Evolutionary conservation across 2,113 vertebrate species (phyloP).

Genomic region (Sterrhoptilus dennistouni): DNA sequence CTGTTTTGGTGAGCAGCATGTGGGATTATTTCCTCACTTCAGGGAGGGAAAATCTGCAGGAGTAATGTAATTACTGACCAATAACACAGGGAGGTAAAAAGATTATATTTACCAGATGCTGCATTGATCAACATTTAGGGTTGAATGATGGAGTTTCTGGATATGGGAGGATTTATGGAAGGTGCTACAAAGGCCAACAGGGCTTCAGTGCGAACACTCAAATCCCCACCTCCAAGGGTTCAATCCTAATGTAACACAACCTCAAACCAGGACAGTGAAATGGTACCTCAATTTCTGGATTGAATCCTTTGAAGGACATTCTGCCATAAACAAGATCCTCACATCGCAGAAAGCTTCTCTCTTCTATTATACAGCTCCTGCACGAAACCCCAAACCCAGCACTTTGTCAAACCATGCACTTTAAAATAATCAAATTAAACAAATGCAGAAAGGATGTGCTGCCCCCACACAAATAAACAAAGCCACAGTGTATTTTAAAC

Average conservation of each 20-base stretch:
- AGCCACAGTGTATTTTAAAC: slow-evolving; percentile 8
- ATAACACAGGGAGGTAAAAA: neutral
- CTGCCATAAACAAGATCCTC: slow-evolving; percentile 90
- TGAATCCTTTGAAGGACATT: slow-evolving; percentile 94
- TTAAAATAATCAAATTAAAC: slow-evolving; percentile 35
- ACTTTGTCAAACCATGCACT: neutral
- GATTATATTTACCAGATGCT: neutral
- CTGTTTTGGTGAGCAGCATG: neutral
- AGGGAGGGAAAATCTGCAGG: neutral
- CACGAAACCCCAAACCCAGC: slow-evolving; percentile 23
- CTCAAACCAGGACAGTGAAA: neutral
- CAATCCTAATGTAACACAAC: neutral
- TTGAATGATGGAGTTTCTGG: neutral
- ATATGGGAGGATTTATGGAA: neutral
- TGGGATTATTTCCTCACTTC: neutral
- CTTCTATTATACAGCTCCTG: slow-evolving; percentile 90
- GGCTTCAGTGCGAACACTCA: neutral
- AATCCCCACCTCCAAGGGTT: neutral
- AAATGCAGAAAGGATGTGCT: neutral
- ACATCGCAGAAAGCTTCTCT: slow-evolving; percentile 87
- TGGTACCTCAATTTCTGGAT: slow-evolving; percentile 92
- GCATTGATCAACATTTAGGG: neutral
- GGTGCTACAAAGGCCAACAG: neutral
- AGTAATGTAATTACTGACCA: neutral
- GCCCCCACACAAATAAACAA: neutral